These are phyloP conservation scores for Apoda limacodes DNA, from an alignment of 2,888 invertebrate genomes.

Conservation along the genomic window DNA sequence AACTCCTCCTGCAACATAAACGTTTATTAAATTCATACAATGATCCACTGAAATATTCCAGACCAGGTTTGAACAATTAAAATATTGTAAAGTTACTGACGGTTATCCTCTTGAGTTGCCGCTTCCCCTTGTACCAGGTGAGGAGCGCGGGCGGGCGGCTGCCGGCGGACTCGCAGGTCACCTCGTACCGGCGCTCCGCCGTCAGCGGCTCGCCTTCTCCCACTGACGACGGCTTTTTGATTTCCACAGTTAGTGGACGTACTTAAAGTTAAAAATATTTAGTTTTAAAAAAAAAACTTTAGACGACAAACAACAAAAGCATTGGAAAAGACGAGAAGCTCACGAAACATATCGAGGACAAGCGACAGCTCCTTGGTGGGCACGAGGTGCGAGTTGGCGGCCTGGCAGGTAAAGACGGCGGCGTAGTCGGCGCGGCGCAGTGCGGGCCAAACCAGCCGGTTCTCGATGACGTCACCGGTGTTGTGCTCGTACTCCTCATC, in stretches of 20 bases:
- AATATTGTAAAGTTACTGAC: constrained; percentile 71
- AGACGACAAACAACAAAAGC: too few relatives aligned
- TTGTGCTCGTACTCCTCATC: constrained; percentile 88
- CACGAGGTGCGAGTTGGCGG: constrained; percentile 85
- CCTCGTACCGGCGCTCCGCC: constrained; percentile 85
- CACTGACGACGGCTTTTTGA: constrained; percentile 67
- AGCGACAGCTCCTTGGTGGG: constrained; percentile 83
- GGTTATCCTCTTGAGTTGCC: constrained; percentile 83
- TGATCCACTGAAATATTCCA: background rate
- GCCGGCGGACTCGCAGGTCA: constrained; percentile 86
- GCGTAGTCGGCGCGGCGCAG: constrained; percentile 84
- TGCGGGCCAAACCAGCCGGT: constrained; percentile 80
- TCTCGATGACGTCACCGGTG: constrained; percentile 88
- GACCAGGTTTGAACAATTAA: background rate
- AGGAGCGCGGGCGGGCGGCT: constrained; percentile 88
- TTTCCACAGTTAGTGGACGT: constrained; percentile 83
- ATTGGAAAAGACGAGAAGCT: too few relatives aligned
- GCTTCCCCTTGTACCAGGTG: constrained; percentile 91
- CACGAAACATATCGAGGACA: constrained; percentile 82
- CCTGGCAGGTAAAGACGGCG: constrained; percentile 89
- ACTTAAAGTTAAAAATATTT: too few relatives aligned
- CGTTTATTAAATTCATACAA: background rate
- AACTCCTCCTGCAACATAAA: constrained; percentile 76
- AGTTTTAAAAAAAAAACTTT: background rate
- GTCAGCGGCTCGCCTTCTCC: constrained; percentile 75